Percentiles rank a stretch among this genome's conserved stretches.
Conservation (phyloP, 2,797 vertebrate genomes). For the Phoebastria nigripes region DNA sequence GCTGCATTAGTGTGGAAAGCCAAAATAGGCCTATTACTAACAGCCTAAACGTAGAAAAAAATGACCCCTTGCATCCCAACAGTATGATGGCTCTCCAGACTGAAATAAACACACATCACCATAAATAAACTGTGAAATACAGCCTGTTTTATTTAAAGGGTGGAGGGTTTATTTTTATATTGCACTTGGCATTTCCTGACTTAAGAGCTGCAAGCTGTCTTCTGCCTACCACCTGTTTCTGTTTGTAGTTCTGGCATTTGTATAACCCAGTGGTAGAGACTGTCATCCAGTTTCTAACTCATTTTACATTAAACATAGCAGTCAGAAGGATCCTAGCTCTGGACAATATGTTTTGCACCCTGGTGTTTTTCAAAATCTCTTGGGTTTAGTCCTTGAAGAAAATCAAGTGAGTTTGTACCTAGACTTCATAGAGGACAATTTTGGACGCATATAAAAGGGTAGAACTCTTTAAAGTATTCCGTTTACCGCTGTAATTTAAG, state of each 20-base stretch:
- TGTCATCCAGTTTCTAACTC: not conserved
- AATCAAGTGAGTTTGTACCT: not conserved
- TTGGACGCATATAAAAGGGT: not conserved
- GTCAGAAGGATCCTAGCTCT: not conserved
- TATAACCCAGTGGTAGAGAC: not conserved
- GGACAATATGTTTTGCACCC: not conserved
- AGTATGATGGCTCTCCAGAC: not conserved
- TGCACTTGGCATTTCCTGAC: conserved; percentile 20
- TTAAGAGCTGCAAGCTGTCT: not conserved
- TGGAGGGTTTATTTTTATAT: conserved; percentile 31
- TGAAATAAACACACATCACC: conserved; percentile 8
- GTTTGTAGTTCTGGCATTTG: conserved; percentile 33
- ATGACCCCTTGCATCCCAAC: not conserved
- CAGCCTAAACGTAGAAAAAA: not conserved
- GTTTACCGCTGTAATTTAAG: not conserved
- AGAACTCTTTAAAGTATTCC: not conserved
- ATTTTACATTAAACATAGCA: not conserved
- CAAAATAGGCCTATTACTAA: not conserved
- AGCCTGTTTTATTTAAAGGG: conserved; percentile 24
- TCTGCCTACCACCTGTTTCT: conserved; percentile 39
- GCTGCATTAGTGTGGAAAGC: not conserved
- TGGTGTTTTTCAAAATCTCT: not conserved
- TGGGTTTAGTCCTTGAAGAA: not conserved
- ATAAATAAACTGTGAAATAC: conserved; percentile 9
- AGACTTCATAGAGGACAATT: not conserved